Evolutionary conservation across 2,888 invertebrate genomes (phyloP).

Genomic region (Diarsia rubi): DNA sequence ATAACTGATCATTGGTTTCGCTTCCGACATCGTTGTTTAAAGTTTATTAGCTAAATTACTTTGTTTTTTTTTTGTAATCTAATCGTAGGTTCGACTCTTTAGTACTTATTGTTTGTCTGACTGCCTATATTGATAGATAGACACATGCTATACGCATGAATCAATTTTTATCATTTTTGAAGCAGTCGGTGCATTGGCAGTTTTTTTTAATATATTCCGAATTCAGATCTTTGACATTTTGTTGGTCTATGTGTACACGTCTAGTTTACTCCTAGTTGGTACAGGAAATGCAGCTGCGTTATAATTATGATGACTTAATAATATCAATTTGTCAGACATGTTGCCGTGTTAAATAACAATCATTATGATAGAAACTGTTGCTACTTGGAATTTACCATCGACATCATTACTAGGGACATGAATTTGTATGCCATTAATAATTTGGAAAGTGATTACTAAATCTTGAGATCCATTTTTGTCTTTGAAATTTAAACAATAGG

Average conservation of each 20-base stretch:
- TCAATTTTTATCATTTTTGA: neutral
- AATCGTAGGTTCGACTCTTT: constrained; percentile 16
- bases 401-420: neutral
- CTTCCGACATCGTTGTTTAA: constrained; percentile 67
- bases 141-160: neutral
- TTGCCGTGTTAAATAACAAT: constrained; percentile 44
- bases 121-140: constrained; percentile 7
- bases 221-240: constrained; percentile 4
- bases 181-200: neutral
- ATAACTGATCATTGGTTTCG: constrained; percentile 62
- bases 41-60: constrained; percentile 55
- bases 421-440: neutral
- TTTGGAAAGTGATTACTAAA: neutral
- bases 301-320: constrained; percentile 46
- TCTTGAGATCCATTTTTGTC: constrained; percentile 29
- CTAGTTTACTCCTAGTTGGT: constrained; percentile 27
- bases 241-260: neutral
- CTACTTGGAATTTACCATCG: constrained; percentile 17
- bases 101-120: constrained; percentile 20
- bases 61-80: constrained; percentile 45
- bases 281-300: constrained; percentile 54
- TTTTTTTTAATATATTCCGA: neutral
- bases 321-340: constrained; percentile 51
- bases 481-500: constrained; percentile 45
- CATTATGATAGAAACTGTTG: constrained; percentile 37